These are phyloP conservation scores for Nymphalis polychloros DNA, from an alignment of 2,888 invertebrate genomes.

Conservation along the genomic window DNA sequence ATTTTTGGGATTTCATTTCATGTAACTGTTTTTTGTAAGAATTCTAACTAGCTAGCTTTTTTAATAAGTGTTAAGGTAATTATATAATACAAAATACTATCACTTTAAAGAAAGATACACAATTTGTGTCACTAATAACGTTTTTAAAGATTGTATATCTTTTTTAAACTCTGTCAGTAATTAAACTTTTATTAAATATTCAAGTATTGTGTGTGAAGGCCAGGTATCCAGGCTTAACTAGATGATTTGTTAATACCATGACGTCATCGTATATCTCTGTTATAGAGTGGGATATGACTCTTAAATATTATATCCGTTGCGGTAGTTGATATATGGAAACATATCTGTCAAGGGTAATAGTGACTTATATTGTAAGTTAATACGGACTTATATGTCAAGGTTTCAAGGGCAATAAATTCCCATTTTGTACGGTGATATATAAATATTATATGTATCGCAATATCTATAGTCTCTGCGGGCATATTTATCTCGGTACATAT, in stretches of 20 bases:
- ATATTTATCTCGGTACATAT: conserved; percentile 1
- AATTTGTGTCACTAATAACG: too few relatives aligned
- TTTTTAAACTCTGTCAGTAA: too few relatives aligned
- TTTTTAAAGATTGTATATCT: too few relatives aligned
- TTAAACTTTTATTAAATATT: not conserved
- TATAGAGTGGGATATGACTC: conserved; percentile 2
- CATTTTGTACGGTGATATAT: conserved; percentile 11
- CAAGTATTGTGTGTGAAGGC: conserved; percentile 14
- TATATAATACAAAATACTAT: too few relatives aligned
- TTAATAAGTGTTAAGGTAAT: too few relatives aligned
- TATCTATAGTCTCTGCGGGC: not conserved
- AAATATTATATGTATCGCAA: conserved; percentile 10
- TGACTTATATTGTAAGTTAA: conserved; percentile 4
- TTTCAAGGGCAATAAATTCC: conserved; percentile 8
- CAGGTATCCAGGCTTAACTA: conserved; percentile 11
- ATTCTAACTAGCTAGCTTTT: too few relatives aligned
- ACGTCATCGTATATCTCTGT: conserved; percentile 9
- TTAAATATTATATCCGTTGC: conserved; percentile 13
- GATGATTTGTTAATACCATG: conserved; percentile 14
- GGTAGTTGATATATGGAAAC: conserved; percentile 10
- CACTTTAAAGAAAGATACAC: too few relatives aligned
- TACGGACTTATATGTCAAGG: conserved; percentile 12
- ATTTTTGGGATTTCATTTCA: too few relatives aligned
- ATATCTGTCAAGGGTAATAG: conserved; percentile 13
- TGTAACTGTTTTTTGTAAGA: not conserved